Percentiles rank a stretch among this genome's conserved stretches.
Conservation (phyloP, 2,888 invertebrate species). For the Acanthosepion pharaonis region DNA sequence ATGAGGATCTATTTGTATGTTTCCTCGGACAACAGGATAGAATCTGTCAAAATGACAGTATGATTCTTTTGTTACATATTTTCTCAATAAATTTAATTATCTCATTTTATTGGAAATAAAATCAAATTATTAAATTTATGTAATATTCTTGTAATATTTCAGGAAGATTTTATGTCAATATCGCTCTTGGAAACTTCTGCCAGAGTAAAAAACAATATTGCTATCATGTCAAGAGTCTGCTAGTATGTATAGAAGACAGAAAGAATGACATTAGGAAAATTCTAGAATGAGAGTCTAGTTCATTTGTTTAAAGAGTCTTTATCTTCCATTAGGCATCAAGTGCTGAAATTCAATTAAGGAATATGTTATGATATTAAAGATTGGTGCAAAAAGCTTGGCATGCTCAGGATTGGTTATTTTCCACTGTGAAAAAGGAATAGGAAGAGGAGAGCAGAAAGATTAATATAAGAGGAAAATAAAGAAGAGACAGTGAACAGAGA, state of each 20-base stretch:
- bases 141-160: background rate
- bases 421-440: background rate
- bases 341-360: background rate
- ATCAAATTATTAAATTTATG: too few relatives aligned
- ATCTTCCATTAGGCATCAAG: background rate
- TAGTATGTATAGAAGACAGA: background rate
- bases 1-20: too few relatives aligned
- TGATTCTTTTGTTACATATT: too few relatives aligned
- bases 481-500: background rate
- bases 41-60: too few relatives aligned
- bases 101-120: too few relatives aligned
- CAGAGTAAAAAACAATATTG: too few relatives aligned
- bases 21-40: too few relatives aligned
- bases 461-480: background rate
- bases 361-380: slow-evolving; percentile 14
- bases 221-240: background rate
- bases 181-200: background rate
- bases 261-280: background rate
- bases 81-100: too few relatives aligned
- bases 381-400: background rate
- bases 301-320: background rate
- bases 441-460: background rate
- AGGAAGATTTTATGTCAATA: background rate
- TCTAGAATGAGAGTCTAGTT: background rate
- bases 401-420: slow-evolving; percentile 5